Evolutionary conservation across 2,888 invertebrate species (phyloP), one percentile per base, ranked within the genome.

Genomic region (Rhagium mordax): DNA sequence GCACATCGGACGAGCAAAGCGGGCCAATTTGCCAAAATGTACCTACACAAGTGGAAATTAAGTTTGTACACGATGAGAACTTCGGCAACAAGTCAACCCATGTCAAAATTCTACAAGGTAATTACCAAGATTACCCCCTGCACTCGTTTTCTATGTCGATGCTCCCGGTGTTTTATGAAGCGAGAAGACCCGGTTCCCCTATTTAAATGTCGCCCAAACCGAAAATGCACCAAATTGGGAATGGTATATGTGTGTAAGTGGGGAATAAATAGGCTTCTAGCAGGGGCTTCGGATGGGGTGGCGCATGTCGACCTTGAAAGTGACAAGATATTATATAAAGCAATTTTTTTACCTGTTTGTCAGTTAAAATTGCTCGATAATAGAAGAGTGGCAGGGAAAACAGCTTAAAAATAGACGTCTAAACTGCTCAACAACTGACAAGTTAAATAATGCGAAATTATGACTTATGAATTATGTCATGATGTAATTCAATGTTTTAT

Each of bases 121-220:
- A 76, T 76, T 76, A 74, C 65, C 71, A 71, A 76, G 74, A 76
- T 74, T 71, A 76, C 74, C 72, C 64, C 71, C 65, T 73, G 68
- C 66, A 71, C 66, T 68, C 64, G 74, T 74, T 76, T 74, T 74
- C 76, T 65, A 74, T 76, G 62, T 65, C 72, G 65, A 47, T 71
- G 75, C 70, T 68, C 65, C 68, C 71, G 29, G 66, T 61, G 48
- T 64, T 64, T 64, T 51, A 64, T 29, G 64, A 51, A 48, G 49
- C 64, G 49, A 16, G 13, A 24, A 49, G 10, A 20, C 41, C 60
- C 68, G 49, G n/a, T 51, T 61, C 41, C 61, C 61, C 61, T 62
- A n/a, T 57, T 57, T 57, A 20, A 20, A 33, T 33, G 29, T 24
- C 59, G 13, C 33, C 59, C 59, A 57, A 57, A 57, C 59, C 59